Conservation (phyloP, 2,888 invertebrate species). For the Leptinotarsa tumamoca region DNA sequence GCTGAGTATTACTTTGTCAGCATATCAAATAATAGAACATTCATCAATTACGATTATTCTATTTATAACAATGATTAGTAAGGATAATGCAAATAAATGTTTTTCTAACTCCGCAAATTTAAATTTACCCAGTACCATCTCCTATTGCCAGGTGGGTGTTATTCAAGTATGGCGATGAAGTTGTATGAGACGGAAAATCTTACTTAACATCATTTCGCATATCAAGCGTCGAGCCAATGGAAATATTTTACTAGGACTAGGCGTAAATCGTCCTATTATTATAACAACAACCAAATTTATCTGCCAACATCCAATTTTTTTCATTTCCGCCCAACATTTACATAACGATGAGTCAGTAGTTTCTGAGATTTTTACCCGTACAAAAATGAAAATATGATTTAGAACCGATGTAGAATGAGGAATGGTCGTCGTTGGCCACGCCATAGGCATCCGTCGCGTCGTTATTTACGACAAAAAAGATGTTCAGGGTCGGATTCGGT, state of each 20-base stretch:
- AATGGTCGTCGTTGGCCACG: conserved; percentile 7
- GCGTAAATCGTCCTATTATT: conserved; percentile 30
- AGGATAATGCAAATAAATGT: not conserved
- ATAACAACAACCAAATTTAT: conserved; percentile 25
- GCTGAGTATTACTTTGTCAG: not conserved
- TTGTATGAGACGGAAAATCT: not conserved
- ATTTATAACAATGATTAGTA: not conserved
- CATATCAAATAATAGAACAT: not conserved
- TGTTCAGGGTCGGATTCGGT: not conserved
- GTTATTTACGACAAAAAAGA: not conserved
- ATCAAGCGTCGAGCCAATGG: conserved; percentile 6
- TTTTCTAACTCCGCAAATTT: not conserved
- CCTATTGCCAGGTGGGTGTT: not conserved
- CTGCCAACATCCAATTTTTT: conserved; percentile 32
- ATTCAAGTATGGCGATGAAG: conserved; percentile 6
- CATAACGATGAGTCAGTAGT: conserved; percentile 31
- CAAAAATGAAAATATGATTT: conserved; percentile 10
- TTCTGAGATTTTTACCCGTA: conserved; percentile 13
- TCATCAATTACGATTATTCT: not conserved
- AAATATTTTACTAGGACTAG: conserved; percentile 16
- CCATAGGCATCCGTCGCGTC: not conserved
- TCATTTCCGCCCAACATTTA: conserved; percentile 29
- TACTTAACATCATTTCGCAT: not conserved
- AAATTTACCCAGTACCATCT: not conserved
- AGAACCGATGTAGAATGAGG: conserved; percentile 27